Conservation (phyloP, 2,888 invertebrate species). For the Spialia ferax region DNA sequence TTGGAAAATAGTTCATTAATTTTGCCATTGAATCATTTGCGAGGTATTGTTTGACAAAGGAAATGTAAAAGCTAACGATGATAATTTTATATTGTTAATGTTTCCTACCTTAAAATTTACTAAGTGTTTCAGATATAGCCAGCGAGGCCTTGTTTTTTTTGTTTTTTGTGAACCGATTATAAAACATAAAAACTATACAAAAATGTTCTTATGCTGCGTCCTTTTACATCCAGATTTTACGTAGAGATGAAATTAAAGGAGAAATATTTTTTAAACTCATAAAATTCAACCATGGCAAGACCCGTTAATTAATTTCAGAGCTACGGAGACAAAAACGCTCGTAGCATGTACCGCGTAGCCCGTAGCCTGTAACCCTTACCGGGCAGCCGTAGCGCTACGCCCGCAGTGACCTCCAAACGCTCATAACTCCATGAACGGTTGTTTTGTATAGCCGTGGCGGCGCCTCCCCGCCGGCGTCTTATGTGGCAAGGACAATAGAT, state of each 20-base stretch:
- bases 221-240: too few species aligned
- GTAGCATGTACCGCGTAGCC: not conserved
- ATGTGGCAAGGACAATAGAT: constrained; percentile 39
- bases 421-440: constrained; percentile 46
- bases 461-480: constrained; percentile 41
- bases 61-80: not conserved
- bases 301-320: not conserved
- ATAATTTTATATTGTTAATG: too few species aligned
- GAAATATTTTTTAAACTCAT: not conserved
- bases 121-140: too few species aligned
- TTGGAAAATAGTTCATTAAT: too few species aligned
- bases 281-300: too few species aligned
- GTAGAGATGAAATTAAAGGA: too few species aligned
- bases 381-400: constrained; percentile 32
- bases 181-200: too few species aligned
- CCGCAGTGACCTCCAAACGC: constrained; percentile 58
- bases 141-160: too few species aligned
- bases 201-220: too few species aligned
- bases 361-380: constrained; percentile 2
- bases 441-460: constrained; percentile 42
- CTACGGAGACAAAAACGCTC: constrained; percentile 1
- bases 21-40: too few species aligned
- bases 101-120: too few species aligned
- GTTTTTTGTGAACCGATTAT: too few species aligned
- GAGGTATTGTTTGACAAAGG: not conserved